A percentile compares a stretch with the other conserved stretches of the same genome.
These are phyloP conservation scores for Pheucticus melanocephalus DNA, from an alignment of 2,113 vertebrate genomes.

Conservation along the genomic window DNA sequence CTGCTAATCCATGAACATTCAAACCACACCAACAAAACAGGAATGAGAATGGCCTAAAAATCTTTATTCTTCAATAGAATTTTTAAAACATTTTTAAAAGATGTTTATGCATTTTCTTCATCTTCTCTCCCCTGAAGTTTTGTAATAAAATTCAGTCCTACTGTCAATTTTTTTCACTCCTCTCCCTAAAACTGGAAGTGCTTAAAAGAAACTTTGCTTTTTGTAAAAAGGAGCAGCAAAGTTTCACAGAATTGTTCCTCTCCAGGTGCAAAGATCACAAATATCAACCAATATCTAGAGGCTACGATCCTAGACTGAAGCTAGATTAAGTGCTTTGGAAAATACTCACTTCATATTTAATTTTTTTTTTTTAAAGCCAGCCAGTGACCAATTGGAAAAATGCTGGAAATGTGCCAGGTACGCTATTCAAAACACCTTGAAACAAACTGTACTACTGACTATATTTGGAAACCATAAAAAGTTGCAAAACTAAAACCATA, in stretches of 20 bases:
- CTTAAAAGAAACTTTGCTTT: not conserved
- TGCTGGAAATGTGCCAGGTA: not conserved
- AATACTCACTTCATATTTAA: not conserved
- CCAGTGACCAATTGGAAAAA: not conserved
- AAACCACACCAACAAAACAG: not conserved
- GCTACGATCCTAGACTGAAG: not conserved
- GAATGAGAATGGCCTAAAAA: not conserved
- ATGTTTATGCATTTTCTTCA: not conserved
- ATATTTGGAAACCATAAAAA: constrained; percentile 28
- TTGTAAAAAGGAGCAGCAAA: not conserved
- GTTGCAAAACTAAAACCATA: constrained; percentile 43
- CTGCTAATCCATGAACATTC: not conserved
- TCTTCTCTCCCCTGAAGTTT: not conserved
- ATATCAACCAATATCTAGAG: not conserved
- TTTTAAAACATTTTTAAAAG: fast-evolving
- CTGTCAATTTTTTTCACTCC: not conserved
- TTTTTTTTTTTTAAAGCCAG: not conserved
- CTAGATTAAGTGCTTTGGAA: not conserved
- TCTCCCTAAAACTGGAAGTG: not conserved
- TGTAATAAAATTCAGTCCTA: not conserved
- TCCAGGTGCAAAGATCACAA: not conserved
- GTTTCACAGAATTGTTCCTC: not conserved
- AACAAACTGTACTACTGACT: not conserved
- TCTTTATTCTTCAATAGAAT: too few species aligned
- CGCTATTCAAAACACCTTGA: constrained; percentile 34